Percentiles rank a stretch among this genome's conserved stretches.
Conservation (phyloP, 35 echinoderm and acorn worm genomes). For the Ophiothrix spiculata region DNA sequence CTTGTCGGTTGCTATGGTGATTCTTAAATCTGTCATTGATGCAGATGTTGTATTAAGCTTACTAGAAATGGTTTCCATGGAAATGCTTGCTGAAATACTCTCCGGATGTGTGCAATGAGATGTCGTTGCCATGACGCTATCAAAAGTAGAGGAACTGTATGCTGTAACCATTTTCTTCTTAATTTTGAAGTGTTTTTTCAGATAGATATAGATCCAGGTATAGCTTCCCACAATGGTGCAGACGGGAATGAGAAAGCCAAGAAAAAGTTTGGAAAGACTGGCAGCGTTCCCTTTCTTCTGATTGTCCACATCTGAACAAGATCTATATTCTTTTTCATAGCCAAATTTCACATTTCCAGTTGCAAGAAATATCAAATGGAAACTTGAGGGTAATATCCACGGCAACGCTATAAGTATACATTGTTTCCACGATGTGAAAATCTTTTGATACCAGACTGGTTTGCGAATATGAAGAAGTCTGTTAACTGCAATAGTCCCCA, state of each 20-base stretch:
- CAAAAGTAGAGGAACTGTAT: too few relatives aligned
- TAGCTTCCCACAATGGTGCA: neutral
- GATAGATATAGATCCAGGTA: neutral
- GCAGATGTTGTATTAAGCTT: too few relatives aligned
- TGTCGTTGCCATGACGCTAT: too few relatives aligned
- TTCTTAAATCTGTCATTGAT: too few relatives aligned
- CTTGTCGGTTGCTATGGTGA: too few relatives aligned
- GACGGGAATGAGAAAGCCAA: neutral
- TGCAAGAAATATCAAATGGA: neutral
- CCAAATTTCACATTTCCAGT: neutral
- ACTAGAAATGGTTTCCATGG: too few relatives aligned
- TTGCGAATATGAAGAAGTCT: neutral
- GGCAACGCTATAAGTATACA: neutral
- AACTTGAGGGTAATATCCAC: neutral
- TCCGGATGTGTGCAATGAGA: too few relatives aligned
- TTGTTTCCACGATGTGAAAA: conserved; percentile 1
- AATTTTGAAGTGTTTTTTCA: neutral
- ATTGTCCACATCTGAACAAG: neutral
- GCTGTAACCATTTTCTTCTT: neutral
- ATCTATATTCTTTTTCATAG: neutral
- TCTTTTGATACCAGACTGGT: neutral
- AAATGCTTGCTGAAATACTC: too few relatives aligned
- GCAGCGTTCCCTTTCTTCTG: neutral
- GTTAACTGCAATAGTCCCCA: neutral
- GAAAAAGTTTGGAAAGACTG: neutral